Percentiles rank a stretch among this genome's conserved stretches.
These are phyloP conservation scores for Acipenser transmontanus DNA, from an alignment of 2,797 vertebrate species.

Conservation along the genomic window DNA sequence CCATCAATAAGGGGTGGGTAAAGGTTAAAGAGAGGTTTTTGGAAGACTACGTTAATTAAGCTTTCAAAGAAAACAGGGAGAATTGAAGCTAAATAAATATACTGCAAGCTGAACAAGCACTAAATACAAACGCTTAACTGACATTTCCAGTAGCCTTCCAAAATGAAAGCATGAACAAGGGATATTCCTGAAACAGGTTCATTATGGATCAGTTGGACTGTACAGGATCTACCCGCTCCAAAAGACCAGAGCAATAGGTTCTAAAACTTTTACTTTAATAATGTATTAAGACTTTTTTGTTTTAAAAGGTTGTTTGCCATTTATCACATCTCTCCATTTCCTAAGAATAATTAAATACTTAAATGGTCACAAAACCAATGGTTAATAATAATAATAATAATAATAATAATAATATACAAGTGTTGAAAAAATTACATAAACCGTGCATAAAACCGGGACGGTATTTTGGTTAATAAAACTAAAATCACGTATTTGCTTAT, in stretches of 20 bases:
- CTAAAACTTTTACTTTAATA: too few relatives aligned
- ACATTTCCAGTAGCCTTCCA: constrained; percentile 18
- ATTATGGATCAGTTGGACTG: neutral
- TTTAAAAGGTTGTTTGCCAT: constrained; percentile 14
- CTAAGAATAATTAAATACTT: too few relatives aligned
- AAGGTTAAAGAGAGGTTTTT: constrained; percentile 5
- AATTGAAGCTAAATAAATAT: neutral
- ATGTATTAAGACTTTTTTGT: too few relatives aligned
- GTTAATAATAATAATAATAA: too few relatives aligned
- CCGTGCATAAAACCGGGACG: too few relatives aligned
- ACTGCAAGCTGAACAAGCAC: constrained; percentile 12
- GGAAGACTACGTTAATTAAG: constrained; percentile 12
- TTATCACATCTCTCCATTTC: neutral
- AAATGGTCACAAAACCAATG: too few relatives aligned
- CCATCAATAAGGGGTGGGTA: constrained; percentile 48
- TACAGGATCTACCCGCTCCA: neutral
- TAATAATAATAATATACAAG: too few relatives aligned
- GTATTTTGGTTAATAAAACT: too few relatives aligned
- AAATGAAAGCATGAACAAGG: constrained; percentile 21
- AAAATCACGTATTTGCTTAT: too few relatives aligned
- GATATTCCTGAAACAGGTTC: neutral
- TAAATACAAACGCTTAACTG: constrained; percentile 25
- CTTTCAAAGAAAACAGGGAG: constrained; percentile 3
- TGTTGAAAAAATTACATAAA: too few relatives aligned
- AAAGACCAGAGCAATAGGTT: constrained; percentile 17